phyloP scores from a whole-genome alignment of 2,113 vertebrate species.

The Myotis davidii region DNA sequence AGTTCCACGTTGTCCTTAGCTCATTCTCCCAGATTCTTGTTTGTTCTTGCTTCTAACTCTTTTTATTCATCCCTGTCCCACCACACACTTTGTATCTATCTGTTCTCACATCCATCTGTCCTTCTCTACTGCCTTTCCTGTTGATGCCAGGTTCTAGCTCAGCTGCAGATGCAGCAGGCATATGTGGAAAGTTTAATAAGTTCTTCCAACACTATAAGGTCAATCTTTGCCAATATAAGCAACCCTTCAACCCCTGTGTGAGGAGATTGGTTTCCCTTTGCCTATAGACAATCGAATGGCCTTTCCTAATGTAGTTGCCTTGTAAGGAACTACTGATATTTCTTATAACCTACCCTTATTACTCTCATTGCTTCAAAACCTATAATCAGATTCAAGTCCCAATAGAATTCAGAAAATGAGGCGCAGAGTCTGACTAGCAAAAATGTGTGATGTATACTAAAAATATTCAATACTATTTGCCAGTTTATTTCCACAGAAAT shows the following conservation, averaged over 20 bases:
- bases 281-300: background rate
- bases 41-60: background rate
- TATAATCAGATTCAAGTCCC: background rate
- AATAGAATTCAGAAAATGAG: background rate
- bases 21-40: background rate
- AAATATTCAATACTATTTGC: background rate
- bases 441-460: background rate
- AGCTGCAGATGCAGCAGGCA: background rate
- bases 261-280: background rate
- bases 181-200: background rate
- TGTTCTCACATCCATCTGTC: background rate
- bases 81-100: background rate
- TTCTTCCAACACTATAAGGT: background rate
- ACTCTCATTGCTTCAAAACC: background rate
- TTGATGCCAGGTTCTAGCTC: background rate
- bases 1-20: background rate
- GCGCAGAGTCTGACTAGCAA: background rate
- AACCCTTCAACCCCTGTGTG: background rate
- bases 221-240: background rate
- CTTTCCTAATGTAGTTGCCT: background rate
- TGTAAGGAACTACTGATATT: background rate
- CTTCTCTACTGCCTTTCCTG: background rate
- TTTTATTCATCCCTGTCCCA: background rate
- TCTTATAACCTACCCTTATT: background rate
- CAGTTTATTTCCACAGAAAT: background rate